A percentile compares a stretch with the other conserved stretches of the same genome.
Evolutionary conservation across 2,888 invertebrate genomes (phyloP).

Genomic region (Ferrisia virgata): DNA sequence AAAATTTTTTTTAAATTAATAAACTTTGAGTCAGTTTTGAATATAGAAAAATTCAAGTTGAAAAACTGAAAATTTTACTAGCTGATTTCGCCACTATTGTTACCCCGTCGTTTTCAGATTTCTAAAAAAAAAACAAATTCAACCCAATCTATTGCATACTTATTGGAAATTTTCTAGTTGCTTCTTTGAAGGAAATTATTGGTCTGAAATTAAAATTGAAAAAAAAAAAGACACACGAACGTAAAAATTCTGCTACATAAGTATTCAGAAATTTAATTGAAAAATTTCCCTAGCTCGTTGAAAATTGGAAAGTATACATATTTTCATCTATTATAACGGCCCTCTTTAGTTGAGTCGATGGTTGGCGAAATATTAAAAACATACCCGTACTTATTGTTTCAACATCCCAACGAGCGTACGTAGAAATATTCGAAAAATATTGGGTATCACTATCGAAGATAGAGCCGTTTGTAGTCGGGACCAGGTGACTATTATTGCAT

Average conservation of each 20-base stretch:
- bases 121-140: too few species aligned
- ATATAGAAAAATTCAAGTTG: too few species aligned
- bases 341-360: neutral
- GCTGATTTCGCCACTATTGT: too few species aligned
- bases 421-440: constrained; percentile 5
- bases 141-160: too few species aligned
- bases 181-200: too few species aligned
- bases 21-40: too few species aligned
- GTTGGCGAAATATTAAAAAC: neutral
- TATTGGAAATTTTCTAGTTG: too few species aligned
- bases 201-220: too few species aligned
- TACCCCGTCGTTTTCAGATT: too few species aligned
- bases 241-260: neutral
- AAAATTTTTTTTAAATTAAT: too few species aligned
- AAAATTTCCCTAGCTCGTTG: neutral
- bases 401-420: neutral
- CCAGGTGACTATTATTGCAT: constrained; percentile 43
- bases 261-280: neutral
- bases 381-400: neutral
- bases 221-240: too few species aligned
- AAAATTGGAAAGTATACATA: neutral
- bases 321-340: neutral
- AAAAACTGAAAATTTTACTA: too few species aligned
- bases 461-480: constrained; percentile 36
- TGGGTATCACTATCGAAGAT: constrained; percentile 35